These are phyloP conservation scores for Scatophagus argus DNA, from an alignment of 2,113 vertebrate genomes.

Conservation along the genomic window DNA sequence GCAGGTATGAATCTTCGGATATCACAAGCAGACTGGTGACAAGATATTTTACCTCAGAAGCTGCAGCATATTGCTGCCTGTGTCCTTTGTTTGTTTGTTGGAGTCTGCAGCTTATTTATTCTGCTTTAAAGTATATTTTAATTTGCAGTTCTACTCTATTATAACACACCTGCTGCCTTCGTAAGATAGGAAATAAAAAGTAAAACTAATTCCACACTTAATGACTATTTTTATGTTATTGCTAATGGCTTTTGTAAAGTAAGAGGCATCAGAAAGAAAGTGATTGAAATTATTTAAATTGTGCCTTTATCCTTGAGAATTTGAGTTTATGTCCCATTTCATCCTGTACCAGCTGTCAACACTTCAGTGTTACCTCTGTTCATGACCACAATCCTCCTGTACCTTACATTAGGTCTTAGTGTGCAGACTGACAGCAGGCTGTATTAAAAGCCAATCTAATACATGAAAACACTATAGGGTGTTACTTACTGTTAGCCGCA, in stretches of 20 bases:
- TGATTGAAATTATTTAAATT: not conserved
- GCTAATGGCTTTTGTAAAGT: no score
- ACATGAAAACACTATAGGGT: no score
- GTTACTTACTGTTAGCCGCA: no score
- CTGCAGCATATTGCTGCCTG: not conserved
- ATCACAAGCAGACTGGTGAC: constrained; percentile 12
- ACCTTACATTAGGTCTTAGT: not conserved
- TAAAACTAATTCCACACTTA: no score
- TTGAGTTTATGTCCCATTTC: not conserved
- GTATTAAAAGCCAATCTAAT: no score
- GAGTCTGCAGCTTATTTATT: not conserved
- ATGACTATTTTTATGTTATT: no score
- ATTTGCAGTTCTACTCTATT: no score
- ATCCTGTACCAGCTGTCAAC: no score
- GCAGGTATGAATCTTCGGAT: constrained; percentile 24
- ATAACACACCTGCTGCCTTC: no score
- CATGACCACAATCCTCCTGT: not conserved
- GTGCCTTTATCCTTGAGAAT: not conserved
- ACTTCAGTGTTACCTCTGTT: not conserved
- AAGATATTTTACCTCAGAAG: constrained; percentile 16
- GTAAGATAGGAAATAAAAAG: no score
- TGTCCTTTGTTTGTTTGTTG: not conserved
- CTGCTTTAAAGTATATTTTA: not conserved
- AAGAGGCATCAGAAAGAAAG: no score
- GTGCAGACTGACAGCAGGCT: no score